Percentiles rank a stretch among this genome's conserved stretches.
Evolutionary conservation across 2,113 vertebrate genomes (phyloP).

Genomic region (Notothenia coriiceps): DNA sequence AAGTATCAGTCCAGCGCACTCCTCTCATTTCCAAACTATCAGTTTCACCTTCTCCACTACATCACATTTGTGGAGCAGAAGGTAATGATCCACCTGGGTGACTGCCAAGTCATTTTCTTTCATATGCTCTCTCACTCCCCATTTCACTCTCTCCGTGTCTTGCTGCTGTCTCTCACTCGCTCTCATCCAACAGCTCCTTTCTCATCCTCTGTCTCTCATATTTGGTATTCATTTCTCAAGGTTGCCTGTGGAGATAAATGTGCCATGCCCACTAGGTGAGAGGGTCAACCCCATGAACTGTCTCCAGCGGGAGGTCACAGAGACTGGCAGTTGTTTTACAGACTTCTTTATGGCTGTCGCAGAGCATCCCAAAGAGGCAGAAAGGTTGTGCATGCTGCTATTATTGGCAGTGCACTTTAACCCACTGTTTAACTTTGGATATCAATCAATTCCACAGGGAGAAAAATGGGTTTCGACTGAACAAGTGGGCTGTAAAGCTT

Average conservation of each 20-base stretch:
- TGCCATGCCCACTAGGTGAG: slow-evolving; percentile 34
- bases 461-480: slow-evolving; percentile 13
- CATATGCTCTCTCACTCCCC: slow-evolving; percentile 38
- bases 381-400: slow-evolving; percentile 56
- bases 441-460: slow-evolving; percentile 49
- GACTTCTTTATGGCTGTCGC: slow-evolving; percentile 47
- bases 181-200: slow-evolving; percentile 19
- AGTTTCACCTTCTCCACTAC: slow-evolving; percentile 78
- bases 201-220: slow-evolving; percentile 39
- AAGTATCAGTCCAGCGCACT: slow-evolving; percentile 72
- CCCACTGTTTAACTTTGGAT: slow-evolving; percentile 58
- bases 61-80: slow-evolving; percentile 76
- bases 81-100: slow-evolving; percentile 81
- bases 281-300: slow-evolving; percentile 39
- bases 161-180: slow-evolving; percentile 29
- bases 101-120: slow-evolving; percentile 72
- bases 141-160: slow-evolving; percentile 38
- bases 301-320: slow-evolving; percentile 54
- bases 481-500: slow-evolving; percentile 23
- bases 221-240: slow-evolving; percentile 58
- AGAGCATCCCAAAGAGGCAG: slow-evolving; percentile 45
- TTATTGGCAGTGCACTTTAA: slow-evolving; percentile 57
- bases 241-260: slow-evolving; percentile 67
- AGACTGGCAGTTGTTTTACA: slow-evolving; percentile 61
- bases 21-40: slow-evolving; percentile 81